Evolutionary conservation across 2,888 invertebrate genomes (phyloP).

Genomic region (Polydrusus cervinus): DNA sequence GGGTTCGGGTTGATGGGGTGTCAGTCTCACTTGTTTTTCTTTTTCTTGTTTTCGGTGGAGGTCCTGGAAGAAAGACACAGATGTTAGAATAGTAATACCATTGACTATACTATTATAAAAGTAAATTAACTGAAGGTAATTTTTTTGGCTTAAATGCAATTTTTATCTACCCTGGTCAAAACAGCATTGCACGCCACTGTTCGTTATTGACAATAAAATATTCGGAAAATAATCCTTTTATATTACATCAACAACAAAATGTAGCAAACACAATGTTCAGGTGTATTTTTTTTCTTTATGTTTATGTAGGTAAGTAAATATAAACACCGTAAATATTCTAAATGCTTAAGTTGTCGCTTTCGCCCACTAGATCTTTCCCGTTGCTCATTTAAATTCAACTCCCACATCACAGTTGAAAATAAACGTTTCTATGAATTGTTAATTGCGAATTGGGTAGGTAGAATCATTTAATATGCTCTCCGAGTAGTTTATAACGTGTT

Average conservation of each 20-base stretch:
- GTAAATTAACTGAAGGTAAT: too few relatives aligned
- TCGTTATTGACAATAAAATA: not conserved
- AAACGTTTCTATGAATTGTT: conserved; percentile 39
- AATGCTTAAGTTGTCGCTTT: conserved; percentile 13
- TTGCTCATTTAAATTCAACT: conserved; percentile 38
- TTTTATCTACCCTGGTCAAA: too few relatives aligned
- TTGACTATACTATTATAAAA: too few relatives aligned
- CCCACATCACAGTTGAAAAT: conserved; percentile 34
- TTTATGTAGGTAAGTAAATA: not conserved
- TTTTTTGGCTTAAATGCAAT: too few relatives aligned
- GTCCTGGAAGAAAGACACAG: conserved; percentile 54
- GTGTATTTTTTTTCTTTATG: not conserved
- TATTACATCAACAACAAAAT: too few relatives aligned
- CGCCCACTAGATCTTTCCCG: conserved; percentile 36
- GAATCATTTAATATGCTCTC: conserved; percentile 30
- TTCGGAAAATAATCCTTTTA: not conserved
- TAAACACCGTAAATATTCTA: conserved; percentile 12
- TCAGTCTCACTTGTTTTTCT: conserved; percentile 68
- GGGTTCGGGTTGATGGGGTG: conserved; percentile 59
- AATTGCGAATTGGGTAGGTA: conserved; percentile 34
- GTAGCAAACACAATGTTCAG: not conserved
- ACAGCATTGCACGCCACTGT: too few relatives aligned
- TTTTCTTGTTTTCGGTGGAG: conserved; percentile 61
- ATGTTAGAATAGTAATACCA: not conserved
- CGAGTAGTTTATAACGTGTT: conserved; percentile 22